These are phyloP conservation scores for Papilio polytes DNA, from an alignment of 1,140 invertebrate genomes.

Conservation along the genomic window DNA sequence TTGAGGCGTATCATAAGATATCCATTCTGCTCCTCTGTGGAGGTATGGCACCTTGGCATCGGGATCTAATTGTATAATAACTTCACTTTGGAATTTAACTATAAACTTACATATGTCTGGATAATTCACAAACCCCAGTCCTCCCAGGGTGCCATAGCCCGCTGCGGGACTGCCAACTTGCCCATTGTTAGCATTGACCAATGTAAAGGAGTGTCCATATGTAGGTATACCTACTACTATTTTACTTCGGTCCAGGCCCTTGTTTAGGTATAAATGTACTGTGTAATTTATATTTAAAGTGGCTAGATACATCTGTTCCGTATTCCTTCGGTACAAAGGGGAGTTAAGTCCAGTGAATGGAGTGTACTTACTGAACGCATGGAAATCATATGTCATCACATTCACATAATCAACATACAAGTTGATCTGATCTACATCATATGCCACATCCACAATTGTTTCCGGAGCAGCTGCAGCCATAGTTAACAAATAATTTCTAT, in stretches of 20 bases:
- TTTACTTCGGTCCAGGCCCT: conserved; percentile 93
- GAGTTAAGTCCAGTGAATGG: conserved; percentile 94
- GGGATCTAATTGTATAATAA: conserved; percentile 85
- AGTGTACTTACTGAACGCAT: conserved; percentile 89
- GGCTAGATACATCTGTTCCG: conserved; percentile 87
- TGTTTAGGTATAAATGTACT: conserved; percentile 90
- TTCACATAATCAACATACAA: conserved; percentile 94
- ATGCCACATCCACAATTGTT: conserved; percentile 89
- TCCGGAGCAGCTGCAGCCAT: conserved; percentile 91
- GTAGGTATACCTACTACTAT: conserved; percentile 95
- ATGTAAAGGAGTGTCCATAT: conserved; percentile 92
- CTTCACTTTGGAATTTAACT: conserved; percentile 64
- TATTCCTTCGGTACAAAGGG: conserved; percentile 86
- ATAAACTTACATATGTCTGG: conserved; percentile 88
- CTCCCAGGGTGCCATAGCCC: conserved; percentile 87
- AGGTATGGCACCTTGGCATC: conserved; percentile 92
- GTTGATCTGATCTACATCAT: conserved; percentile 90
- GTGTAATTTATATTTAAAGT: conserved; percentile 94
- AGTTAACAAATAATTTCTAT: conserved; percentile 86
- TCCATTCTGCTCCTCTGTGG: conserved; percentile 91
- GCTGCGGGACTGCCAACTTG: conserved; percentile 88
- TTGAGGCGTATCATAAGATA: conserved; percentile 92
- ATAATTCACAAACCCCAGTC: conserved; percentile 89
- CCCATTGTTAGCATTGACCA: conserved; percentile 88
- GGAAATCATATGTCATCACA: conserved; percentile 96